Base-by-base conservation (phyloP, 1,140 invertebrate genomes). In the Venturia canescens region DNA sequence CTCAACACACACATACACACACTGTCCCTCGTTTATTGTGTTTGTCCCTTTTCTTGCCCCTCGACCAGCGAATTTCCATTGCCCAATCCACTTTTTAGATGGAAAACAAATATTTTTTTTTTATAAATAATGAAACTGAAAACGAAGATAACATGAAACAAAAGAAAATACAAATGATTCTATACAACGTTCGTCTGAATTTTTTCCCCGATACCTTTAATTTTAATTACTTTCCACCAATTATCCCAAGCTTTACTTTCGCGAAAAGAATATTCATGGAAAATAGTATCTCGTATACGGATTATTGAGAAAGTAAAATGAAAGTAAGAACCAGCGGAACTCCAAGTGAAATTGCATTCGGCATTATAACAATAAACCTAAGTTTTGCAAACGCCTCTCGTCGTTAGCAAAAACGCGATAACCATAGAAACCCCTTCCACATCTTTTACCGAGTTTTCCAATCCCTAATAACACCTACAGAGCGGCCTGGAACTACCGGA, bases 281-380 rank as follows among this genome's bases (percentile, higher is more conserved):
- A 63, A 63, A 63, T 63, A 26, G 11, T 76, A 76, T 76, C 50
- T 34, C 27, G 38, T 50, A n/a, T n/a, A 26, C 72, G 72, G 72
- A 76, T 76, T 76, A 76, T 63, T 27, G 53, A 29, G 27, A 76
- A 53, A 29, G 26, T 53, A 53, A 60, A 29, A 21, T 18, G 21
- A 60, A 29, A 60, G 79, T 77, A 34, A 76, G 79, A 70, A 76
- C 67, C 38, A 34, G 80, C 80, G 48, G 80, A 80, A 75, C 74
- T 63, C 23, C 53, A 69, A 80, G 44, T 84, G 85, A 84, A 86
- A 87, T 86, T 87, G 84, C 85, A 85, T 86, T 86, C 75, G 82
- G 84, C 83, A 86, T 85, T 89, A 88, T 89, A 89, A 89, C 87
- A 84, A 88, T 88, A 87, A 89, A 87, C 86, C 86, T 88, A 88